Evolutionary conservation across 2,797 vertebrate genomes (phyloP), one percentile per base, ranked within the genome.

Genomic region (Bovichtus diacanthus): DNA sequence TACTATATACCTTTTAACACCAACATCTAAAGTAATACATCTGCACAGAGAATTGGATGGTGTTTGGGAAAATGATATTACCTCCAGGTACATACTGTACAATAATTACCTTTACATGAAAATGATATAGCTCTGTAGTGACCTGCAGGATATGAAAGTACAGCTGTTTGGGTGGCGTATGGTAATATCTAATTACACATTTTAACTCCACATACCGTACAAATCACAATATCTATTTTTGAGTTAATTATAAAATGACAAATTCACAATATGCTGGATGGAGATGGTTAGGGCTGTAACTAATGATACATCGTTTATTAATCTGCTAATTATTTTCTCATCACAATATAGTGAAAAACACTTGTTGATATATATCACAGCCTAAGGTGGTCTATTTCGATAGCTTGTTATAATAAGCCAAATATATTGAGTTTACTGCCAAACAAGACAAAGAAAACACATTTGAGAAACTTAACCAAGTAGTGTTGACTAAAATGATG

Each of bases 161-260:
- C 25, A 71, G 59, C 36, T 51, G 36, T 70, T 39, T 31, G 4
- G n/a, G 31, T 23, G 5, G 41, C 25, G 50, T 44, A 16, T 44
- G 21, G 18, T 44, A 9, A 46, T 55, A 43, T n/a, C 19, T 47
- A 34, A 46, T 18, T 39, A 34, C 18, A 72, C 18, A 41, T 5
- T 75, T 62, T 18, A 67, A 65, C 34, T 62, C 44, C 27, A 60
- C 46, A 65, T 15, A 51, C 31, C 56, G 19, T 29, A 68, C 51
- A 81, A 79, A 79, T 61, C 65, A 76, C 54, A 69, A 53, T 25
- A 38, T 72, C 25, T 21, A 27, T 39, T 61, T 65, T 39, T 69
- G 34, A 36, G 65, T 71, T 39, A 6, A n/a, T 58, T 41, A 65
- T 21, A 11, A 72, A 27, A 70, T 25, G 18, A 10, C 2, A 59